Conservation (phyloP, 2,113 vertebrate species). For the Himantopus leucocephalus region DNA sequence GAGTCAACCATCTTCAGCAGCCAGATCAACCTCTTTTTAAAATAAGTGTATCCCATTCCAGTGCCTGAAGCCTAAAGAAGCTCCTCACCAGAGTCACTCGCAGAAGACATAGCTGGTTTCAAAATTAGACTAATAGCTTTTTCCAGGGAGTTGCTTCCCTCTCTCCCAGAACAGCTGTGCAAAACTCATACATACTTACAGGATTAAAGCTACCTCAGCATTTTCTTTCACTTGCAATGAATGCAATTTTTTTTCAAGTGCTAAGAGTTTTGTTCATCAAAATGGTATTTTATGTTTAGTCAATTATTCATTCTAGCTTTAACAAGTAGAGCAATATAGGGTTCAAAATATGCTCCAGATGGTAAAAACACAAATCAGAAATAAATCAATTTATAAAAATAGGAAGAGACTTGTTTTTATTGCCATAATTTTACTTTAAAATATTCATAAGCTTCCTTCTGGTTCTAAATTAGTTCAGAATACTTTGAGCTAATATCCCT, state of each 20-base stretch:
- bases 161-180: constrained; percentile 28
- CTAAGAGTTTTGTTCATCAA: constrained; percentile 50
- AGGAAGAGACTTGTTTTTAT: constrained; percentile 25
- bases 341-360: constrained; percentile 68
- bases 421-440: constrained; percentile 24
- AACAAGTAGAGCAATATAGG: constrained; percentile 40
- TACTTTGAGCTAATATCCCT: neutral
- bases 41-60: neutral
- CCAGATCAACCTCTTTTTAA: neutral
- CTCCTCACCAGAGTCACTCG: neutral
- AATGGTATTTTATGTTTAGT: constrained; percentile 59
- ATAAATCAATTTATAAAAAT: constrained; percentile 54
- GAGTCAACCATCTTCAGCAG: neutral
- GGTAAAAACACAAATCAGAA: constrained; percentile 49
- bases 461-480: constrained; percentile 5
- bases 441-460: constrained; percentile 26
- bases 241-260: neutral
- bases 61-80: neutral
- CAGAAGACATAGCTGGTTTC: neutral
- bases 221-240: constrained; percentile 53
- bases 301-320: constrained; percentile 67
- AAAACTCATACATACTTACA: neutral
- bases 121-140: neutral
- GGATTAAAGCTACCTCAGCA: constrained; percentile 42
- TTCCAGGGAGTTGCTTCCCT: neutral